phyloP scores from a whole-genome alignment of 2,888 invertebrate genomes.

The Druceiella hillmani region DNA sequence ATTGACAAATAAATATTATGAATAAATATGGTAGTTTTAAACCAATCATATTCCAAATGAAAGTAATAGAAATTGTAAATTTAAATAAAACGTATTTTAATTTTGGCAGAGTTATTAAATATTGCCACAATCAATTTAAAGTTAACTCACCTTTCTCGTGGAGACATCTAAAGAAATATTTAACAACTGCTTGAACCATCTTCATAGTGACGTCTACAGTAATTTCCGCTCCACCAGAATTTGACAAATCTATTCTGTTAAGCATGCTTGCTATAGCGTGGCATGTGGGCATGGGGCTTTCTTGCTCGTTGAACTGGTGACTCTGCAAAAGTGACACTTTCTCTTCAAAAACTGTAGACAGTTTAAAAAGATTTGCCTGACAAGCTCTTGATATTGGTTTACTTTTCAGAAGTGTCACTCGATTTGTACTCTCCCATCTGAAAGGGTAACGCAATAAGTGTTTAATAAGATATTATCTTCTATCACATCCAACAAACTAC shows the following conservation, averaged over 20 bases:
- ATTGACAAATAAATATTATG: too few species aligned
- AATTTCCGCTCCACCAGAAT: conserved; percentile 51
- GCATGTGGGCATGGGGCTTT: conserved; percentile 24
- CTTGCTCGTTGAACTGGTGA: conserved; percentile 2
- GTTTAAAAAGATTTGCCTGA: conserved; percentile 31
- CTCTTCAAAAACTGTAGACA: conserved; percentile 33
- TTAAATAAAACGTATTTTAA: too few species aligned
- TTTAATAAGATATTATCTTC: too few species aligned
- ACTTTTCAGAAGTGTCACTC: conserved; percentile 34
- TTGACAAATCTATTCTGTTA: conserved; percentile 59
- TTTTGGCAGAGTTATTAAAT: too few species aligned
- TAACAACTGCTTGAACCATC: conserved; percentile 63
- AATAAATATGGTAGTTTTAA: too few species aligned
- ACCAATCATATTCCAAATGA: too few species aligned
- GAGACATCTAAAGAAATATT: conserved; percentile 72
- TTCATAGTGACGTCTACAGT: conserved; percentile 63
- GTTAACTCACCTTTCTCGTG: conserved; percentile 56
- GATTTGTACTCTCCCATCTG: conserved; percentile 60
- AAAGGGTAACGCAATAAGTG: too few species aligned
- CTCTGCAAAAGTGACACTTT: conserved; percentile 29
- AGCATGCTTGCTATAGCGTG: conserved; percentile 58
- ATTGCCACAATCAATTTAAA: too few species aligned
- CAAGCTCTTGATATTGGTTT: conserved; percentile 37
- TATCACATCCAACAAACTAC: too few species aligned
- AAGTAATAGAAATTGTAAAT: too few species aligned